These are phyloP conservation scores for Cheirogaleus major DNA, from an alignment of 2,797 vertebrate species.

Conservation along the genomic window DNA sequence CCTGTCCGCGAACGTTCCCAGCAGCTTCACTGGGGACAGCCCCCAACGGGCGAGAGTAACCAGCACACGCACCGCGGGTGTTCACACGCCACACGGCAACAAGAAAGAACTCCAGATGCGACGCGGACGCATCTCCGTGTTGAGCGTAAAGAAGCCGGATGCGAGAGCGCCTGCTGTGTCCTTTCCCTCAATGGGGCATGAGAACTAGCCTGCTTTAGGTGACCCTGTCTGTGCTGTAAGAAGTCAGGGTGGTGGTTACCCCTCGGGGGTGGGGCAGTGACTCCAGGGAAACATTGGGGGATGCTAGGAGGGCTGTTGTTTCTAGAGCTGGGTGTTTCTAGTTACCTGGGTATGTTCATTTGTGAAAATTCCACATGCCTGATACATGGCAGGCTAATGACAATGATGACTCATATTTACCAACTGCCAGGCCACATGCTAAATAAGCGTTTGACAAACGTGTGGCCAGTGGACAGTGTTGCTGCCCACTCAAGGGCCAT, in stretches of 20 bases:
- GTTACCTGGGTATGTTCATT: too few relatives aligned
- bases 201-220: neutral
- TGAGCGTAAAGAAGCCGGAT: neutral
- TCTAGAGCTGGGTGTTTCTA: neutral
- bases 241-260: neutral
- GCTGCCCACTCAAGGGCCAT: neutral
- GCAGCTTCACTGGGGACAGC: neutral
- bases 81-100: neutral
- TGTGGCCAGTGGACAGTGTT: neutral
- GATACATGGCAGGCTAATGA: accelerated
- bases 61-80: accelerated
- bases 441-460: neutral
- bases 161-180: accelerated
- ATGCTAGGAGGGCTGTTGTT: too few relatives aligned
- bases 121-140: neutral
- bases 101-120: neutral
- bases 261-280: accelerated
- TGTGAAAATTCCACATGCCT: neutral
- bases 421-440: neutral
- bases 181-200: neutral
- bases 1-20: neutral
- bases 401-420: too few relatives aligned
- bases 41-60: neutral
- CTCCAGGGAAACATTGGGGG: neutral
- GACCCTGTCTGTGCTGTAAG: neutral